Evolutionary conservation across 1,140 invertebrate genomes (phyloP).

Genomic region (Wasmannia auropunctata): DNA sequence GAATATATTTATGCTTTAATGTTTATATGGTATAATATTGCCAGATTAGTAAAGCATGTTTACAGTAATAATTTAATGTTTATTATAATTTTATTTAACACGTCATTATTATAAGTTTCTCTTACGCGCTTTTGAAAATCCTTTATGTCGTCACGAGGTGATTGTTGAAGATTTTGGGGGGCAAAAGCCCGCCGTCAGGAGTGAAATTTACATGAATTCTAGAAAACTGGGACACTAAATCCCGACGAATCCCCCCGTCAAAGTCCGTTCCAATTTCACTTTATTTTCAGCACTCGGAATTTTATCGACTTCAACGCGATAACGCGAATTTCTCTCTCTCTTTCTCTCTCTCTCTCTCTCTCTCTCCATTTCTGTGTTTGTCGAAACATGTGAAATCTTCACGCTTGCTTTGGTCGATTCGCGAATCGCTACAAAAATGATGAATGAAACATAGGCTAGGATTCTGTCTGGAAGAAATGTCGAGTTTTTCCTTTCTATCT

Average conservation of each 20-base stretch:
- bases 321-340: background rate
- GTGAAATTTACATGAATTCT: conserved; percentile 37
- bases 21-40: background rate
- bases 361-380: background rate
- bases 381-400: conserved; percentile 9
- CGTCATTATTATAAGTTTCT: background rate
- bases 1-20: background rate
- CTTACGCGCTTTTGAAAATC: background rate
- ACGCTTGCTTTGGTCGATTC: background rate
- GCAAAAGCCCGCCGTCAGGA: background rate
- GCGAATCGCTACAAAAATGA: background rate
- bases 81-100: background rate
- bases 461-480: background rate
- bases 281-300: conserved; percentile 37
- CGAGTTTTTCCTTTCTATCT: background rate
- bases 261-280: conserved; percentile 18
- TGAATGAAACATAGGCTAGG: conserved; percentile 28
- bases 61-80: background rate
- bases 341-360: background rate
- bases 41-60: background rate
- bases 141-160: background rate
- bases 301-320: conserved; percentile 32
- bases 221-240: conserved; percentile 32
- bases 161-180: background rate
- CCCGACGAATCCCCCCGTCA: conserved; percentile 30